Percentiles rank a stretch among this genome's conserved stretches.
Conservation (phyloP, 2,888 invertebrate genomes). For the Drosophila melanosoma region DNA sequence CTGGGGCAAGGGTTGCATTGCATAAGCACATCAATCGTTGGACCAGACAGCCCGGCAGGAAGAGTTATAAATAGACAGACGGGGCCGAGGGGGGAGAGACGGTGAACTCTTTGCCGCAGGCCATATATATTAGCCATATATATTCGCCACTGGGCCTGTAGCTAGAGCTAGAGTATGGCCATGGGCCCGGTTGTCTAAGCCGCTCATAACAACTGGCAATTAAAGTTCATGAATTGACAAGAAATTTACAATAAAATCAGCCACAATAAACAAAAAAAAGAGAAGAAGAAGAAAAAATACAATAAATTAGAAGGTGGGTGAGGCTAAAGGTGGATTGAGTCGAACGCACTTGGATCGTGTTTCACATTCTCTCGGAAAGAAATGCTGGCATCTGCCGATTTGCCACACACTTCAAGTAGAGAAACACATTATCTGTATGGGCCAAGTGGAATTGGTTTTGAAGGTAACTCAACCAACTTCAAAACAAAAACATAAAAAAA, state of each 20-base stretch:
- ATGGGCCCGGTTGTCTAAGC: slow-evolving; percentile 28
- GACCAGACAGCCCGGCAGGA: slow-evolving; percentile 63
- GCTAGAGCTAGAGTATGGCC: slow-evolving; percentile 8
- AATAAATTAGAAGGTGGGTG: slow-evolving; percentile 62
- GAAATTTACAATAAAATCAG: slow-evolving; percentile 63
- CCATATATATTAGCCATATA: slow-evolving; percentile 67
- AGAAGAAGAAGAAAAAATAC: slow-evolving; percentile 37
- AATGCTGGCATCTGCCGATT: slow-evolving; percentile 59
- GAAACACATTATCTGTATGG: slow-evolving; percentile 34
- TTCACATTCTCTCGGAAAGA: slow-evolving; percentile 57
- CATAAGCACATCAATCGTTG: slow-evolving; percentile 77
- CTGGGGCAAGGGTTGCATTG: slow-evolving; percentile 74
- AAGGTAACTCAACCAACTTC: slow-evolving; percentile 44
- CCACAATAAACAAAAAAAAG: slow-evolving; percentile 26
- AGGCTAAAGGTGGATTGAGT: slow-evolving; percentile 40
- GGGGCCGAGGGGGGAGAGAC: slow-evolving; percentile 1
- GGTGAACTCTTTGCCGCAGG: slow-evolving; percentile 63
- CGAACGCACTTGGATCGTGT: slow-evolving; percentile 36
- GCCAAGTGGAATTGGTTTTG: slow-evolving; percentile 25
- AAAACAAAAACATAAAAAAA: slow-evolving; percentile 27
- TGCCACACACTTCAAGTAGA: slow-evolving; percentile 40
- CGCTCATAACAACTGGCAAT: slow-evolving; percentile 66
- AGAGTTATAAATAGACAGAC: slow-evolving; percentile 16
- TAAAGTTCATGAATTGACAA: slow-evolving; percentile 77
- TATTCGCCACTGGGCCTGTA: slow-evolving; percentile 47